Percentiles rank a stretch among this genome's conserved stretches.
Conservation (phyloP, 2,113 vertebrate genomes). For the Poeciliopsis turrubarensis region DNA sequence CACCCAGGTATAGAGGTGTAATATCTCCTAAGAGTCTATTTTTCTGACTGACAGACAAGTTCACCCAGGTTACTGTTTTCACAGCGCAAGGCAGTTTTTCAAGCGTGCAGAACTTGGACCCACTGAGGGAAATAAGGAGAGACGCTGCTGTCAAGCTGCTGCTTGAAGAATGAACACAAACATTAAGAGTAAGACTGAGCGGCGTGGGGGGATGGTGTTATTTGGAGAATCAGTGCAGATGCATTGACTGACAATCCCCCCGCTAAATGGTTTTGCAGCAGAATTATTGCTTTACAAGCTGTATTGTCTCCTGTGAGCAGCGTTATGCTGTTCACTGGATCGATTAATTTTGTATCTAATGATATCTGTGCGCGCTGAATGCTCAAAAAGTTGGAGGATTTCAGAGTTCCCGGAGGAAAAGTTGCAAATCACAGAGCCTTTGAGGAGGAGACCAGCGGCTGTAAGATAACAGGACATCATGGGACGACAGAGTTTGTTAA, state of each 20-base stretch:
- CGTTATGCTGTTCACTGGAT: conserved; percentile 43
- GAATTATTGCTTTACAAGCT: conserved; percentile 19
- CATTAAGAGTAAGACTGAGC: conserved; percentile 47
- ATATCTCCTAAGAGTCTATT: conserved; percentile 76
- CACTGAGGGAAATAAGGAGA: conserved; percentile 58
- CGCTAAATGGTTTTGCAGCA: conserved; percentile 24
- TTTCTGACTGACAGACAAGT: conserved; percentile 77
- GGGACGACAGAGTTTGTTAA: background rate
- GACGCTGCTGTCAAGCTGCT: conserved; percentile 60
- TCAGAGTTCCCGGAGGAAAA: conserved; percentile 12
- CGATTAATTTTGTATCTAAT: conserved; percentile 44
- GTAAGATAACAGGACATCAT: conserved; percentile 9
- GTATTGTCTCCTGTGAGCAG: conserved; percentile 30
- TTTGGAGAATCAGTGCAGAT: conserved; percentile 30
- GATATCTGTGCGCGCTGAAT: conserved; percentile 27
- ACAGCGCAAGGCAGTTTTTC: conserved; percentile 55
- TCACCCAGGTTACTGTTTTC: conserved; percentile 67
- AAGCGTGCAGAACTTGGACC: conserved; percentile 57
- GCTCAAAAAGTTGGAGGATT: conserved; percentile 14
- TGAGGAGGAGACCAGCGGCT: conserved; percentile 4
- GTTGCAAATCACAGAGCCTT: conserved; percentile 9
- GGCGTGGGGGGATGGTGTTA: background rate
- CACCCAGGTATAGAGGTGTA: conserved; percentile 74
- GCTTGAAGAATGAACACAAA: conserved; percentile 59
- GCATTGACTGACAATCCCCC: conserved; percentile 41